These are phyloP conservation scores for Eulemur coronatus DNA, from an alignment of 2,797 vertebrate species.

Conservation along the genomic window DNA sequence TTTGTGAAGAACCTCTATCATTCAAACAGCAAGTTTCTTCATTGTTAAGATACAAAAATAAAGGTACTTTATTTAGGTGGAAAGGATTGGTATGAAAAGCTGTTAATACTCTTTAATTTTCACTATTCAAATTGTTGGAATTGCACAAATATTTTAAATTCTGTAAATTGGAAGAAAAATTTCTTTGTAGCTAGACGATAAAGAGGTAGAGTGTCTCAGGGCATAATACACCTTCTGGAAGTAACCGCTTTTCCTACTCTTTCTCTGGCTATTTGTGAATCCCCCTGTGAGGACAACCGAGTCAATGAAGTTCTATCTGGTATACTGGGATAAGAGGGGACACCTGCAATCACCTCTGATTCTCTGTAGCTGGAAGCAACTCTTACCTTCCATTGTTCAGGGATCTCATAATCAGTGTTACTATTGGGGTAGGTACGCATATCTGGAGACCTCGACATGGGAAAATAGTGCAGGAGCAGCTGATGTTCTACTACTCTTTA, in stretches of 20 bases:
- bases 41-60: conserved; percentile 42
- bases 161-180: conserved; percentile 16
- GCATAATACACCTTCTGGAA: background rate
- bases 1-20: conserved; percentile 74
- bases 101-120: conserved; percentile 27
- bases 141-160: conserved; percentile 6
- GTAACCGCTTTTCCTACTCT: background rate
- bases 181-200: conserved; percentile 2
- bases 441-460: background rate
- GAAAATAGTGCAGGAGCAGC: background rate
- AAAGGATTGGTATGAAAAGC: conserved; percentile 40
- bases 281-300: background rate
- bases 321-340: background rate
- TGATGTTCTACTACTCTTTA: background rate
- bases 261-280: background rate
- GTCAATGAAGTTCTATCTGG: background rate
- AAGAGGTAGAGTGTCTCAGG: background rate
- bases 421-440: background rate
- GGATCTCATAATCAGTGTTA: background rate
- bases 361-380: background rate
- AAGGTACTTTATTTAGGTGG: conserved; percentile 40
- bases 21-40: conserved; percentile 55
- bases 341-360: background rate
- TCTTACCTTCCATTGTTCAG: background rate
- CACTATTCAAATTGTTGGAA: conserved; percentile 7